Percentiles rank a stretch among this genome's conserved stretches.
Evolutionary conservation across 1,140 invertebrate species (phyloP).

Genomic region (Meloidogyne exigua): DNA sequence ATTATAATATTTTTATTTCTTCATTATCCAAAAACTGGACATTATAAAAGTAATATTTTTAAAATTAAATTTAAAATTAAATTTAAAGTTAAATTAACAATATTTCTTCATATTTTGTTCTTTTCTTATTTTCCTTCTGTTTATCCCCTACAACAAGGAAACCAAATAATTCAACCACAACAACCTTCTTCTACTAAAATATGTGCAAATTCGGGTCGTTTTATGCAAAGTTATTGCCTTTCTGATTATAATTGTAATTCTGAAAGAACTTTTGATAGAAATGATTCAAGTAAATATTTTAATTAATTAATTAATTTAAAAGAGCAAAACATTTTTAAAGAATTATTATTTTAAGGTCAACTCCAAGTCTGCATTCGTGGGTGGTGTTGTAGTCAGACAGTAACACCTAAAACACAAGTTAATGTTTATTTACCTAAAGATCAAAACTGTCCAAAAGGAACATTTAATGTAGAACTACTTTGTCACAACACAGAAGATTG

Average conservation of each 20-base stretch:
- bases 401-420: constrained; percentile 1
- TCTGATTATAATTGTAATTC: constrained; percentile 19
- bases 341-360: background rate
- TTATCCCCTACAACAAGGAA: background rate
- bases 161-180: background rate
- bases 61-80: too few relatives aligned
- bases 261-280: background rate
- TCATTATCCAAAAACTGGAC: background rate
- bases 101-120: background rate
- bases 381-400: background rate
- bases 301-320: background rate
- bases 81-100: background rate
- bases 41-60: too few relatives aligned
- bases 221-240: constrained; percentile 9
- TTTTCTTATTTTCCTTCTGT: background rate
- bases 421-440: constrained; percentile 1
- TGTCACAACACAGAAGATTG: background rate
- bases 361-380: constrained; percentile 12
- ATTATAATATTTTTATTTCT: background rate
- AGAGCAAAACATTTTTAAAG: too few relatives aligned
- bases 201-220: constrained; percentile 11
- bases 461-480: constrained; percentile 2
- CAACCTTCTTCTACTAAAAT: background rate
- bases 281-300: background rate
- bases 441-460: background rate